Evolutionary conservation across 1,140 invertebrate genomes (phyloP), one percentile per base, ranked within the genome.

Genomic region (Brachionus koreanus): DNA sequence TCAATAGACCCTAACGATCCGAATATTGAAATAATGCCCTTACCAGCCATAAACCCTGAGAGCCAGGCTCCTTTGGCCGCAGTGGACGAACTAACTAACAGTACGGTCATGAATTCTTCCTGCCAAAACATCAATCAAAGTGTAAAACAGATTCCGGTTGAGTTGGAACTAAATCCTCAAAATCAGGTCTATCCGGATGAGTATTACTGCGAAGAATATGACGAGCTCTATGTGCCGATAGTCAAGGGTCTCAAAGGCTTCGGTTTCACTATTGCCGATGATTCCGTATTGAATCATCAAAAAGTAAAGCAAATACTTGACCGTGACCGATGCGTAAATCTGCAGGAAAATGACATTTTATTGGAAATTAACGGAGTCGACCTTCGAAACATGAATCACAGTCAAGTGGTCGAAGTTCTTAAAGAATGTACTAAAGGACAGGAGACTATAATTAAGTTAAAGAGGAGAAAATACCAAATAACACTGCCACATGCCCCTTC

Each of bases 181-280:
- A 42, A 29, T 65, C 35, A 29, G 61, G 23, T 19, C 19, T 57
- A 57, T 19, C 49, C 65, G 1, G 49, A 57, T 35, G 61, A 86
- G 86, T 52, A 85, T 85, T 83, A 86, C 85, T 23, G 84, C 84
- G n/a, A 86, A 74, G 29, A 82, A 85, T 83, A 84, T 84, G 25
- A 85, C 85, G 69, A 83, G 83, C 2, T 84, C 61, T 82, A 69
- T 84, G 16, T 82, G 83, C 7, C 83, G 84, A 79, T 83, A 85
- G 72, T 84, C 84, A 87, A 89, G 29, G 89, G 90, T 6, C 83
- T 85, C 16, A 88, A 87, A 84, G 90, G 90, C 0, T 90, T 99
- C 89, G 97, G 97, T 0, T 99, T 99, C 87, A 99, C 97, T n/a
- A 98, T 99, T 85, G 95, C 96, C 4, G 97, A 99, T 87, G 63